These are phyloP conservation scores for Poecilia latipinna DNA, from an alignment of 2,113 vertebrate species.

Conservation along the genomic window DNA sequence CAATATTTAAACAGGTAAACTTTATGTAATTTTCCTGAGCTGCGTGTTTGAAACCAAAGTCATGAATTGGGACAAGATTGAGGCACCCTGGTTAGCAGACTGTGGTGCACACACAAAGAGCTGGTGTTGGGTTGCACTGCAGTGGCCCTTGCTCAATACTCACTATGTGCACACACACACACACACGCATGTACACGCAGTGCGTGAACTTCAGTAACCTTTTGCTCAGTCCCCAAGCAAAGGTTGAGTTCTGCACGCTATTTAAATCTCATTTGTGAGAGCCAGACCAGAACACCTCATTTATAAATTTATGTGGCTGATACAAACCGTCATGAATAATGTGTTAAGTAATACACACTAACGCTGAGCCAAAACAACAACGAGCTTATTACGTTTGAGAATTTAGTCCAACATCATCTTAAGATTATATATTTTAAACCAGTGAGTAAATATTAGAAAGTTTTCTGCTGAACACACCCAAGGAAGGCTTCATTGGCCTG, in stretches of 20 bases:
- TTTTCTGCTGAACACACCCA: neutral
- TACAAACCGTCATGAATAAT: constrained; percentile 38
- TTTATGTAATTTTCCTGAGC: neutral
- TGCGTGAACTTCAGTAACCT: constrained; percentile 50
- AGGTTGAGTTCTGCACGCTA: constrained; percentile 58
- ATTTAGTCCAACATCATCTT: neutral
- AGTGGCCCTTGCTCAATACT: constrained; percentile 69
- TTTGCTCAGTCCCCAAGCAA: constrained; percentile 46
- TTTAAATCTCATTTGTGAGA: constrained; percentile 51
- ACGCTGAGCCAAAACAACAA: neutral
- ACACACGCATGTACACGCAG: constrained; percentile 29
- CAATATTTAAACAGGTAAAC: neutral
- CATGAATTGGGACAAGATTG: constrained; percentile 29
- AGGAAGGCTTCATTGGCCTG: neutral
- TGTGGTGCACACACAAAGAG: constrained; percentile 63
- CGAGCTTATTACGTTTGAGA: neutral
- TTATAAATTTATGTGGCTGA: constrained; percentile 42
- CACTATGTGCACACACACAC: constrained; percentile 31
- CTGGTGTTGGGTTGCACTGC: constrained; percentile 74
- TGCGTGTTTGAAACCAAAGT: constrained; percentile 11
- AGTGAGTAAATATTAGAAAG: neutral
- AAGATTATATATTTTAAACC: neutral
- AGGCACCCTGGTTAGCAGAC: constrained; percentile 40
- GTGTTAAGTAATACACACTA: neutral
- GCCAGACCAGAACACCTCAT: constrained; percentile 54